phyloP scores from a whole-genome alignment of 2,113 vertebrate genomes.

The Gavialis gangeticus region DNA sequence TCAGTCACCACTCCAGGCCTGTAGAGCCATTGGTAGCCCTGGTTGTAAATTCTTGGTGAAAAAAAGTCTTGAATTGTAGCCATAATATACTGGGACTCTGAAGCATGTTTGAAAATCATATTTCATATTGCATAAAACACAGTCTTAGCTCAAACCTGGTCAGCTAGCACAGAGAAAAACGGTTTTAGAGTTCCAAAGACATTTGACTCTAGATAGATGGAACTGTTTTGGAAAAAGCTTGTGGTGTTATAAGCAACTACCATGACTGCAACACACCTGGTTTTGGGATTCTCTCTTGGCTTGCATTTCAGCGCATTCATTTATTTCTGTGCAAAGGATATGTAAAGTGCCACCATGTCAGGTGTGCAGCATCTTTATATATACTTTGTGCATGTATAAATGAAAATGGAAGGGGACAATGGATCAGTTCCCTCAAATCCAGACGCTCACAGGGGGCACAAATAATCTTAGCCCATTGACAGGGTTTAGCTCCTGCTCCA shows the following conservation, averaged over 20 bases:
- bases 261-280: neutral
- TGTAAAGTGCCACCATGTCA: neutral
- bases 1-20: neutral
- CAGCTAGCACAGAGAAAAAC: neutral
- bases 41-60: constrained; percentile 15
- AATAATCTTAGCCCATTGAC: neutral
- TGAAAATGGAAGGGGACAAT: neutral
- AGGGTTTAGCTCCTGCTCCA: neutral
- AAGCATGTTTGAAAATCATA: neutral
- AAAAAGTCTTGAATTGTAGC: neutral
- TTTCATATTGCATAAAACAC: neutral
- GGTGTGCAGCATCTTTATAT: neutral
- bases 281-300: neutral
- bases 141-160: neutral
- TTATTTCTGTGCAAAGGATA: neutral
- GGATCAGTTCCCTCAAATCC: neutral
- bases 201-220: neutral
- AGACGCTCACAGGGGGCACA: neutral
- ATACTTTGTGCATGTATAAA: neutral
- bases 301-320: neutral
- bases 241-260: neutral
- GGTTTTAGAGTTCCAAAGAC: neutral
- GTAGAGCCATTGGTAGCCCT: neutral
- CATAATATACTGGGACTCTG: constrained; percentile 20
- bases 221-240: neutral